Base-by-base conservation (phyloP, 2,113 vertebrate species). In the Hydrolagus affinis region DNA sequence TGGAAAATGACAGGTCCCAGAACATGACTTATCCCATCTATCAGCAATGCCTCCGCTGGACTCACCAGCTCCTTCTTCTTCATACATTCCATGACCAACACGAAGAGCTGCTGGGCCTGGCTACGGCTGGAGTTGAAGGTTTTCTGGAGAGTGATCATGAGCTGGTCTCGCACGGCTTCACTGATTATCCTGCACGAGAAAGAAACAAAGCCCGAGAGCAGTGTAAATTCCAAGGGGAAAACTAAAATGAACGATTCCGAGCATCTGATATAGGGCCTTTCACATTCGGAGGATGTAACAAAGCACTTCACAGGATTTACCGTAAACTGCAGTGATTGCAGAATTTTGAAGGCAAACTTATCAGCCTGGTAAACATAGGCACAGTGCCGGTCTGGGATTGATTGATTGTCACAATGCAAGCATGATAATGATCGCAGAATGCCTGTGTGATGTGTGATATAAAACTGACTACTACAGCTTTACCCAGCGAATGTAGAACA, bases 1-100 rank as follows among this genome's bases (percentile, higher is more conserved):
- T 44, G 44, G 44, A 44, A 44, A 44, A 6, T 44, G 44, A 44
- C 44, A 44, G 44, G 6, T 44, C 44, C 44, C 44, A 44, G 44
- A 44, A 44, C 44, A 44, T 44, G 44, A 44, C 44, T 44, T 44
- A 44, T 44, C 44, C 44, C 44, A 3, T 44, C 44, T 44, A 3
- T 44, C 44, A 44, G 44, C 44, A 44, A 3, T 44, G 44, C 44
- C 44, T 44, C 44, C 44, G 4, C 19, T 17, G 8, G 88, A 95
- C 97, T 98, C 90, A 99, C 98, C 77, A 99, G 94, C 86, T 98
- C 98, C 88, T 96, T 96, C 91, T 96, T 98, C 88, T 97, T 99
- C 98, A 99, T 99, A 89, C 97, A 99, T 87, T 99, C 97, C 94
- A 96, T 95, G 28, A 98, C 93, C 90, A 98, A 94, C 14, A 94